Evolutionary conservation across 37 sponge, comb jelly and placozoan species (phyloP).

Genomic region (Crambe crambe): DNA sequence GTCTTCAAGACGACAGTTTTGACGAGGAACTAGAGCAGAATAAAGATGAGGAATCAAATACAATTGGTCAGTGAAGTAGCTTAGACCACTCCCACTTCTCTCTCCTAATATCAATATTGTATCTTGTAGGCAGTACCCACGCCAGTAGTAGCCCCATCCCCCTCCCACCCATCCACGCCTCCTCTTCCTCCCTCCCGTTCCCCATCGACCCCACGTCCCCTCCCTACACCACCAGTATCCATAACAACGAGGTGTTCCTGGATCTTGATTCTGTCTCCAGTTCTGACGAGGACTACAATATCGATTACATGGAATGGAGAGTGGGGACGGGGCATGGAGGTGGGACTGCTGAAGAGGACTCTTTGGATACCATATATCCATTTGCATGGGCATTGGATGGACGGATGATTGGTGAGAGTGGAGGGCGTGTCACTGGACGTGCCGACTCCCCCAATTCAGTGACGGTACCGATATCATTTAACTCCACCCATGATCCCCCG

Average conservation of each 20-base stretch:
- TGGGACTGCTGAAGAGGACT: background rate
- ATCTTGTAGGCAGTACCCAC: background rate
- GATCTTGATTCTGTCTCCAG: conserved; percentile 15
- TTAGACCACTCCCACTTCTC: background rate
- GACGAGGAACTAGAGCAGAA: conserved; percentile 2
- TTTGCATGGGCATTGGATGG: conserved; percentile 90
- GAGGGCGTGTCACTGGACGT: background rate
- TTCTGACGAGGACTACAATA: background rate
- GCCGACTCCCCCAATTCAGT: conserved; percentile 17
- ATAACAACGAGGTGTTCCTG: conserved; percentile 6
- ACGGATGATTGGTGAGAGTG: conserved; percentile 67
- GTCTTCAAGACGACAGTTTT: conserved; percentile 4
- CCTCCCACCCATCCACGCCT: background rate
- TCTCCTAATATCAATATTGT: too few relatives aligned
- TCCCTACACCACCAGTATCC: background rate
- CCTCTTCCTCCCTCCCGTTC: background rate
- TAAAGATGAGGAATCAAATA: background rate
- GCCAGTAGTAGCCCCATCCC: background rate
- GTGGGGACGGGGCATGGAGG: background rate
- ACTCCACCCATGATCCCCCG: conserved; percentile 16
- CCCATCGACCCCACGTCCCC: background rate
- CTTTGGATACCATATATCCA: conserved; percentile 57
- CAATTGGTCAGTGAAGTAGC: background rate
- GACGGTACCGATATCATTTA: conserved; percentile 3
- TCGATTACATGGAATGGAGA: background rate